Percentiles rank a stretch among this genome's conserved stretches.
phyloP scores from a whole-genome alignment of 2,113 vertebrate species.

The Vombatus ursinus region DNA sequence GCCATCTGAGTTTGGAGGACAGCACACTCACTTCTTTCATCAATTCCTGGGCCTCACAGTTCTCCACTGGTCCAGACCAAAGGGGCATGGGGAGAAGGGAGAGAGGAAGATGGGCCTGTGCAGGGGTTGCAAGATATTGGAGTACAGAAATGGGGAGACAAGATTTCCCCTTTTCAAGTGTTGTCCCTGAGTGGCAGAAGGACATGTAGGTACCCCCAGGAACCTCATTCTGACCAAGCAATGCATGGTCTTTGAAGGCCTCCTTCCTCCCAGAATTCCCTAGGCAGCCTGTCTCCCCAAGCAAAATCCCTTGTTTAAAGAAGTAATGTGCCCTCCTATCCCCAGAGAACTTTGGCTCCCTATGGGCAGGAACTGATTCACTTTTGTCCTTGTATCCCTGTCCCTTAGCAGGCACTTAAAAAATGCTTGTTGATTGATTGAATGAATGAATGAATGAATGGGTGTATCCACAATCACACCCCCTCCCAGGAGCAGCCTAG shows the following conservation, averaged over 20 bases:
- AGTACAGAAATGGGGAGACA: background rate
- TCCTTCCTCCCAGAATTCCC: background rate
- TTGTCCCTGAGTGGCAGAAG: background rate
- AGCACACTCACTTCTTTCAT: background rate
- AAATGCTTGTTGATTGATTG: background rate
- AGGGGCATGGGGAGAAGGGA: background rate
- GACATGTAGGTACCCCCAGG: background rate
- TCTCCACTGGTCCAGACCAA: background rate
- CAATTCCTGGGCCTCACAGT: background rate
- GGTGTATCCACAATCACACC: background rate
- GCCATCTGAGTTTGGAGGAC: background rate
- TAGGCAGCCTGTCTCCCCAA: background rate
- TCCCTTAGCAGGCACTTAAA: background rate
- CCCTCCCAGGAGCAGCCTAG: background rate
- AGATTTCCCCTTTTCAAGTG: background rate
- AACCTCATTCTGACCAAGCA: background rate
- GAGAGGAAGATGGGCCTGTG: background rate
- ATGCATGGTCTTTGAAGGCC: background rate
- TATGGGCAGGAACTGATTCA: background rate
- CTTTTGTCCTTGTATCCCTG: background rate
- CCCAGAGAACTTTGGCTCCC: background rate
- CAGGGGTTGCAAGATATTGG: background rate
- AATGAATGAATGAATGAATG: background rate
- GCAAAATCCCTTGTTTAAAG: background rate
- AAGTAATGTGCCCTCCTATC: background rate